A percentile compares a stretch with the other conserved stretches of the same genome.
These are phyloP conservation scores for Hyles lineata DNA, from an alignment of 2,888 invertebrate genomes.

Conservation along the genomic window DNA sequence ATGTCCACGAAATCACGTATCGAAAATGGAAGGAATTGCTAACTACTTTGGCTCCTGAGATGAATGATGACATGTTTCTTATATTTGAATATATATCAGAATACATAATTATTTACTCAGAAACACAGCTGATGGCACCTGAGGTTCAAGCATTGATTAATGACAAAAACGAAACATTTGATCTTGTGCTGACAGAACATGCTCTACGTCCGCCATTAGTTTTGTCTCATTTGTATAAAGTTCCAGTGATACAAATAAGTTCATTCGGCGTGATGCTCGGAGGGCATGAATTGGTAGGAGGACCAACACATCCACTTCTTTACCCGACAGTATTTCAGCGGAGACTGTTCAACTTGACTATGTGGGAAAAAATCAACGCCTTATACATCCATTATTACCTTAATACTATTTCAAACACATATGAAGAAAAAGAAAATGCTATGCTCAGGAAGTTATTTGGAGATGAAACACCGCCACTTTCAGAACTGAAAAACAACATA, in stretches of 20 bases:
- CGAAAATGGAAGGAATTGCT: slow-evolving; percentile 33
- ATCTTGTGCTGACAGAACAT: slow-evolving; percentile 56
- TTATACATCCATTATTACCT: slow-evolving; percentile 42
- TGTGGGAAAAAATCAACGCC: slow-evolving; percentile 50
- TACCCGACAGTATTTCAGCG: slow-evolving; percentile 46
- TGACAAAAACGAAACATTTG: slow-evolving; percentile 47
- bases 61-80: slow-evolving; percentile 33
- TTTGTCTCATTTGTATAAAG: slow-evolving; percentile 50
- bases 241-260: slow-evolving; percentile 52
- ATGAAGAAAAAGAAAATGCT: slow-evolving; percentile 36
- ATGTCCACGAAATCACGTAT: slow-evolving; percentile 57
- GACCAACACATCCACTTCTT: slow-evolving; percentile 52
- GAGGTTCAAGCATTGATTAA: slow-evolving; percentile 47
- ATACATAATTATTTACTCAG: slow-evolving; percentile 35
- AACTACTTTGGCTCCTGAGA: slow-evolving; percentile 32
- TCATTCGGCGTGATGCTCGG: slow-evolving; percentile 45
- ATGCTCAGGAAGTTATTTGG: slow-evolving; percentile 42
- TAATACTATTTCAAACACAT: slow-evolving; percentile 1
- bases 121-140: slow-evolving; percentile 41
- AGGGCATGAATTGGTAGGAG: slow-evolving; percentile 50
- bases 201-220: slow-evolving; percentile 40
- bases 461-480: slow-evolving; percentile 39
- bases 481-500: slow-evolving; percentile 52
- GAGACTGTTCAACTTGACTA: slow-evolving; percentile 50
- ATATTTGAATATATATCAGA: slow-evolving; percentile 36